Evolutionary conservation across 1,140 invertebrate species (phyloP).

Genomic region (Ladona fulva): DNA sequence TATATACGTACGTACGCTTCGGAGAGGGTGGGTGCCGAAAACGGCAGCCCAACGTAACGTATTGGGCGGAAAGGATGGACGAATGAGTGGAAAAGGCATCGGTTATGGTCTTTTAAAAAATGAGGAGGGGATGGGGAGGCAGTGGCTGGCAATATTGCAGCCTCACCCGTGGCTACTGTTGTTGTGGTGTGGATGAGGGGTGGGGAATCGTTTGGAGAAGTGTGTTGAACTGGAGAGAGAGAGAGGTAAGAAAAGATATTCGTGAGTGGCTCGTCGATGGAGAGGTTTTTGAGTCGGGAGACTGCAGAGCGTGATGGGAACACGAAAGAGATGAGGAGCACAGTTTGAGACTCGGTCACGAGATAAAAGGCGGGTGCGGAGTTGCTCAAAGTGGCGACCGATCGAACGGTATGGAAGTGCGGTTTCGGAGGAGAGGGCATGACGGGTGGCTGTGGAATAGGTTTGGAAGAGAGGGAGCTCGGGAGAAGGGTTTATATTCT

Average conservation of each 20-base stretch:
- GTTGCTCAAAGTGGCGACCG: not conserved
- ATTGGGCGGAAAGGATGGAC: not conserved
- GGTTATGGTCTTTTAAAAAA: not conserved
- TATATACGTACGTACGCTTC: not conserved
- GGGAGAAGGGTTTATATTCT: not conserved
- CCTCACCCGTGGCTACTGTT: not conserved
- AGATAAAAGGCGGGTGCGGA: not conserved
- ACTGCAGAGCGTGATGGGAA: not conserved
- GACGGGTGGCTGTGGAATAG: not conserved
- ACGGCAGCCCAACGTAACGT: not conserved
- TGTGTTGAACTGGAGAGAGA: not conserved
- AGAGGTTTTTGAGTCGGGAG: not conserved
- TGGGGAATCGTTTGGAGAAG: not conserved
- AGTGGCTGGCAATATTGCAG: not conserved
- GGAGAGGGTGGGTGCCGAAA: not conserved
- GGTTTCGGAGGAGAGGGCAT: not conserved
- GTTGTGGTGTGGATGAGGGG: not conserved
- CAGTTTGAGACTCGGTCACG: not conserved
- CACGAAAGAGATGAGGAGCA: not conserved
- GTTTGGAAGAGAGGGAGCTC: not conserved
- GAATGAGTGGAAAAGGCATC: not conserved
- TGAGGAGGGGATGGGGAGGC: not conserved
- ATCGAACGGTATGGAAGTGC: not conserved
- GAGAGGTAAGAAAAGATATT: not conserved
- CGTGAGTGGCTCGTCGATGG: not conserved